These are phyloP conservation scores for Cercopithecus petaurista DNA, from an alignment of 2,797 vertebrate genomes.

Conservation along the genomic window DNA sequence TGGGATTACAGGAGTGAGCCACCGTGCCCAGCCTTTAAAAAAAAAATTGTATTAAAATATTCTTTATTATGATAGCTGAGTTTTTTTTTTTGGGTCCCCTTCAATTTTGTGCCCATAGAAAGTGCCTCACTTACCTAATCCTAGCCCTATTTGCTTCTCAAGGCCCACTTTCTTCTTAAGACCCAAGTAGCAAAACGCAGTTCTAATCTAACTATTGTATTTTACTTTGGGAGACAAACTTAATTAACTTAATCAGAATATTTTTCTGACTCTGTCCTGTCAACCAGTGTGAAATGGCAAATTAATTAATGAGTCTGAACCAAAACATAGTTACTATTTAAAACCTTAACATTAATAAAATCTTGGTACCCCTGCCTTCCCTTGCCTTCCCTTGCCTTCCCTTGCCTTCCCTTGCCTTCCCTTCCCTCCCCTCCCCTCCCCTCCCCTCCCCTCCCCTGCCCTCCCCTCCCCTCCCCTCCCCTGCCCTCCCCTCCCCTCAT, in stretches of 20 bases:
- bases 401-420: rapidly evolving
- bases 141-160: neutral
- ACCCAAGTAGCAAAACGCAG: neutral
- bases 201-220: no score
- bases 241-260: neutral
- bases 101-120: neutral
- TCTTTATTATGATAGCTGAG: neutral
- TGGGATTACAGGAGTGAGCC: no score
- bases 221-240: neutral
- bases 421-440: rapidly evolving
- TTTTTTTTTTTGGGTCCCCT: neutral
- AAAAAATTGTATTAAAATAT: neutral
- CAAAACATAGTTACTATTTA: neutral
- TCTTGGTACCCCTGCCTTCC: neutral
- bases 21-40: rapidly evolving
- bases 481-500: no score
- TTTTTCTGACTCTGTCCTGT: neutral
- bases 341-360: neutral
- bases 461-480: no score
- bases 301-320: neutral
- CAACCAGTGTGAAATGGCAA: neutral
- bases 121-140: no score
- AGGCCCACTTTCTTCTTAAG: neutral
- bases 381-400: rapidly evolving
- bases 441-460: no score